A percentile compares a stretch with the other conserved stretches of the same genome.
Conservation (phyloP, 1,140 invertebrate species). For the Microplitis demolitor region DNA sequence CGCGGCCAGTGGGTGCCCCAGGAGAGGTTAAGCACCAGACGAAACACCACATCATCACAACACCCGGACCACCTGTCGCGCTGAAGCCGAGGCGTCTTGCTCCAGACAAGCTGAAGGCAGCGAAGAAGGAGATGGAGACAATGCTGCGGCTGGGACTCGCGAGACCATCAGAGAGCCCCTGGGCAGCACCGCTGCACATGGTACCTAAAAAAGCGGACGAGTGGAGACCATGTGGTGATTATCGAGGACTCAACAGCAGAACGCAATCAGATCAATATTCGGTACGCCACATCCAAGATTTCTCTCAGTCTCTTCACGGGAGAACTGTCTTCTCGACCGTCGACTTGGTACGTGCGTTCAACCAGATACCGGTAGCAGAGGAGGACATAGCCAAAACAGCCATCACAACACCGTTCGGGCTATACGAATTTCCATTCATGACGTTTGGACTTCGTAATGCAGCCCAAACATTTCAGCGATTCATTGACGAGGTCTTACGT, state of each 20-base stretch:
- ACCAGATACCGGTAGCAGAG: constrained; percentile 50
- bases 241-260: constrained; percentile 45
- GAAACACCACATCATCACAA: constrained; percentile 33
- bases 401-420: constrained; percentile 46
- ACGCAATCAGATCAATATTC: constrained; percentile 45
- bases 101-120: constrained; percentile 35
- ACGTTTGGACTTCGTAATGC: constrained; percentile 52
- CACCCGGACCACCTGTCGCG: constrained; percentile 45
- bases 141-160: constrained; percentile 39
- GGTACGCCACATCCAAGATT: constrained; percentile 37
- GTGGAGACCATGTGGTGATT: constrained; percentile 51
- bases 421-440: constrained; percentile 53
- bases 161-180: constrained; percentile 33
- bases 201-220: constrained; percentile 47
- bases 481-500: too few species aligned
- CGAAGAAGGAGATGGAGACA: neutral
- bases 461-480: constrained; percentile 50
- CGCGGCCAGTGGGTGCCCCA: neutral
- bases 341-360: constrained; percentile 60
- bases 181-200: constrained; percentile 35
- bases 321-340: constrained; percentile 57
- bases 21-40: neutral
- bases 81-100: constrained; percentile 46
- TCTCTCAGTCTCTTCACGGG: constrained; percentile 39
- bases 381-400: constrained; percentile 50